Evolutionary conservation across 2,797 vertebrate genomes (phyloP), one percentile per base, ranked within the genome.

Genomic region (Esox lucius): DNA sequence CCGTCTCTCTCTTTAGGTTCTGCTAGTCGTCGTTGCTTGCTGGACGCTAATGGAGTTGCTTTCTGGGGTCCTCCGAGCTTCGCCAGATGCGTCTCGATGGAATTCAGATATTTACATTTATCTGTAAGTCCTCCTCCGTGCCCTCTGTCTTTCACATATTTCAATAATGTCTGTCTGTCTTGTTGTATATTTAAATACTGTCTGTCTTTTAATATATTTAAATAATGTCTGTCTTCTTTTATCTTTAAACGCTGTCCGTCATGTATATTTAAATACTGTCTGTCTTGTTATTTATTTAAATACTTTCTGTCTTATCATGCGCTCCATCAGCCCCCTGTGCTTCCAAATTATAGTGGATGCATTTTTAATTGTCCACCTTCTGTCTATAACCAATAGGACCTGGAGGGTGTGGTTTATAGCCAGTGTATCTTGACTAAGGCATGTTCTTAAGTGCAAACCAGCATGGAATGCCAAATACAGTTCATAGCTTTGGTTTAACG

Each of bases 31-130:
- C 97, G 95, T 90, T 99, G 98, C 92, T 95, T 98, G 93, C 96
- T 99, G 93, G 97, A 96, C 90, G 94, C 95, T 93, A 97, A 96
- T 5, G 97, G 98, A 53, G 96, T 98, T 86, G 97, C 97, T 80
- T 98, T 97, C 86, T 99, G 98, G 98, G 96, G 97, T 72, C 94
- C 95, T 92, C 98, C 98, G 93, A 99, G 98, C 94, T 99, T 99
- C 79, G 97, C 98, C 90, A 96, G 97, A 95, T 99, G 97, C 92
- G 85, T 99, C 92, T 99, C 98, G 83, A 94, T 96, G 33, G 98
- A 98, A 84, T 98, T 96, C 95, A 93, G 96, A 95, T 95, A 96
- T 94, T 95, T 99, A 90, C 96, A 98, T 93, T 92, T 99, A 94
- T 95, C 97, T 90, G 98, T 99, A 94, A 96, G 97, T 96, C 92